Conservation (phyloP, 2,888 invertebrate species). For the Drosophila neutralis region DNA sequence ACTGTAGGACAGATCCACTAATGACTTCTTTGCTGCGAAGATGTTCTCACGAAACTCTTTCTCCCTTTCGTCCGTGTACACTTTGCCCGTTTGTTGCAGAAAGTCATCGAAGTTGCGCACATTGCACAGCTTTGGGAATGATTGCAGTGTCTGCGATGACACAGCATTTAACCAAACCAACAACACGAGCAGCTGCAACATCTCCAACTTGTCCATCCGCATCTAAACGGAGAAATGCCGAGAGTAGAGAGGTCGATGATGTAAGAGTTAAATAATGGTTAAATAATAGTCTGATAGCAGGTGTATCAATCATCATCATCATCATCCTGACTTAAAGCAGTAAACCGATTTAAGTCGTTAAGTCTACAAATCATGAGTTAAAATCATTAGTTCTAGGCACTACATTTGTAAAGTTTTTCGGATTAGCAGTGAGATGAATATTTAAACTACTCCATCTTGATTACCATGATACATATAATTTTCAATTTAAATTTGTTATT, state of each 20-base stretch:
- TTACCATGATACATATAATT: not conserved
- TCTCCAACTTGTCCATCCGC: slow-evolving; percentile 40
- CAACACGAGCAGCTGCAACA: slow-evolving; percentile 48
- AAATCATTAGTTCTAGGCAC: slow-evolving; percentile 1
- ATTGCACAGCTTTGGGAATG: slow-evolving; percentile 78
- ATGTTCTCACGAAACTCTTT: slow-evolving; percentile 78
- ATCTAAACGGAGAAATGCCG: slow-evolving; percentile 33
- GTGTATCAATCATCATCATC: slow-evolving; percentile 5
- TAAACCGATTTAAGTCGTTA: not conserved
- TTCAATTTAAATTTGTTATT: slow-evolving; percentile 19
- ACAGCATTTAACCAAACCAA: slow-evolving; percentile 51
- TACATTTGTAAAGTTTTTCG: slow-evolving; percentile 1
- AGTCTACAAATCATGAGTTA: not conserved
- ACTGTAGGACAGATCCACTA: slow-evolving; percentile 74
- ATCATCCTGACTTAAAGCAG: not conserved
- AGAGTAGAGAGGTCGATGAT: slow-evolving; percentile 12
- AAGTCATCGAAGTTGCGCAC: slow-evolving; percentile 80
- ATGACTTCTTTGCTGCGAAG: slow-evolving; percentile 75
- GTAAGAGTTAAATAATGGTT: slow-evolving; percentile 41
- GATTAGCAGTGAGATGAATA: slow-evolving; percentile 6
- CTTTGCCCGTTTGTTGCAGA: slow-evolving; percentile 79
- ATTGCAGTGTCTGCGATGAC: slow-evolving; percentile 59
- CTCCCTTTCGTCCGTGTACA: slow-evolving; percentile 72
- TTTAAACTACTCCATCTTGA: not conserved
- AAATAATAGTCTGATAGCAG: slow-evolving; percentile 28